Conservation (phyloP, 2,113 vertebrate genomes). For the Empidonax alnorum region DNA sequence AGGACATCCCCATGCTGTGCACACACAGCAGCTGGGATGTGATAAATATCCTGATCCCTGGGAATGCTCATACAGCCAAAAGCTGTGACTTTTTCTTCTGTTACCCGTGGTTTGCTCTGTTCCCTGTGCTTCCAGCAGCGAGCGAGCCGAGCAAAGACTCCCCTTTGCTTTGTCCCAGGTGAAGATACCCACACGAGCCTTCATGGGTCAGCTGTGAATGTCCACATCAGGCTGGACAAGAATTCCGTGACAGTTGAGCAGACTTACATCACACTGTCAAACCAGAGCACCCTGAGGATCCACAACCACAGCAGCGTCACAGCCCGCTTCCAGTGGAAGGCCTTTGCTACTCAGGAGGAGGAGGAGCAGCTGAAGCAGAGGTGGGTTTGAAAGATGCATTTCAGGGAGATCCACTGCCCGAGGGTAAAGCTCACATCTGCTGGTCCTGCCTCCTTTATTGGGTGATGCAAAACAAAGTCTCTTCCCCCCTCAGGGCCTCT, state of each 20-base stretch:
- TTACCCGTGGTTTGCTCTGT: neutral
- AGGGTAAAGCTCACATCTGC: neutral
- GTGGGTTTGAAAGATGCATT: conserved; percentile 51
- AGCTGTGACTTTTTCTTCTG: neutral
- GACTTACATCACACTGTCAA: conserved; percentile 80
- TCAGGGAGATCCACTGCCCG: neutral
- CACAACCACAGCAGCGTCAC: conserved; percentile 79
- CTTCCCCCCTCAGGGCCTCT: neutral
- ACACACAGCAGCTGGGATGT: neutral
- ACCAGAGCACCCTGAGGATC: conserved; percentile 71
- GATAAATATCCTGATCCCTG: neutral
- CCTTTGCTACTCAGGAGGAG: conserved; percentile 74
- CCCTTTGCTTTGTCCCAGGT: conserved; percentile 72
- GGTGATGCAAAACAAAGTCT: neutral
- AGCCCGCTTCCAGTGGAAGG: conserved; percentile 84
- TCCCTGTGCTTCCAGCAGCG: neutral
- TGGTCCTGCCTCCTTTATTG: neutral
- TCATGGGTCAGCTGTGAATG: conserved; percentile 79
- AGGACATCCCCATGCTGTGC: neutral
- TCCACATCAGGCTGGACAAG: conserved; percentile 79
- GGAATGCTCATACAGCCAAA: neutral
- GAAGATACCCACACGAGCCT: conserved; percentile 79
- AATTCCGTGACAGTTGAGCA: conserved; percentile 75
- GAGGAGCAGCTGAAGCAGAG: conserved; percentile 76
- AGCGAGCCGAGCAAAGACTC: neutral